These are phyloP conservation scores for Ophiodon elongatus DNA, from an alignment of 2,113 vertebrate species.

Conservation along the genomic window DNA sequence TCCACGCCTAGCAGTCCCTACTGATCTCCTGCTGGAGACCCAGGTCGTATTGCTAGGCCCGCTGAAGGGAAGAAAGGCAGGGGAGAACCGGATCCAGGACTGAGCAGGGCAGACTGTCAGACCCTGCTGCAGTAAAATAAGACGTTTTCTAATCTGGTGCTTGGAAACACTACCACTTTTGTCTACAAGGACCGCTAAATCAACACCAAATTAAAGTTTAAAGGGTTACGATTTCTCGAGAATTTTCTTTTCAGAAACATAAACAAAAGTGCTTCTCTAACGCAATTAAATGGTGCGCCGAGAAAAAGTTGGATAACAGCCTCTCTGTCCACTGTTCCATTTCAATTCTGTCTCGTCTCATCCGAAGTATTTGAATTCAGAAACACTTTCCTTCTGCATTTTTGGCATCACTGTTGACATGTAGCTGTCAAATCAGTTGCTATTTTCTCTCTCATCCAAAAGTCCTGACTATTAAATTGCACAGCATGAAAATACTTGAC, in stretches of 20 bases:
- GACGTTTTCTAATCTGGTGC: background rate
- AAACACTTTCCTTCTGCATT: slow-evolving; percentile 48
- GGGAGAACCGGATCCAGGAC: background rate
- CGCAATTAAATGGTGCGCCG: slow-evolving; percentile 52
- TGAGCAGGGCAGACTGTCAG: background rate
- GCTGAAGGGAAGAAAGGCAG: background rate
- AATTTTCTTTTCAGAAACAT: background rate
- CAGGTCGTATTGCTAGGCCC: background rate
- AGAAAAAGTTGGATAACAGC: slow-evolving; percentile 59
- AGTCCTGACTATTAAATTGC: slow-evolving; percentile 59
- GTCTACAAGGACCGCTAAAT: background rate
- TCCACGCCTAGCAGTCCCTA: background rate
- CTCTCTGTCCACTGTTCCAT: slow-evolving; percentile 56
- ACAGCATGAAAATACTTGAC: slow-evolving; percentile 45
- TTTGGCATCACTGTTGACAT: slow-evolving; percentile 29
- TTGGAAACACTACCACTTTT: background rate
- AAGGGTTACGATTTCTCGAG: background rate
- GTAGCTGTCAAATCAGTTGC: slow-evolving; percentile 69
- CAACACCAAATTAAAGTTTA: background rate
- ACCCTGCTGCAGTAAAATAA: background rate
- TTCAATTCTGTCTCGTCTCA: slow-evolving; percentile 52
- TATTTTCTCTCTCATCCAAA: slow-evolving; percentile 56
- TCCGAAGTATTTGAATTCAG: slow-evolving; percentile 50
- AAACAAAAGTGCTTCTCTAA: background rate
- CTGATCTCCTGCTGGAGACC: background rate